Conservation (phyloP, 2,113 vertebrate genomes). For the Trachemys scripta region DNA sequence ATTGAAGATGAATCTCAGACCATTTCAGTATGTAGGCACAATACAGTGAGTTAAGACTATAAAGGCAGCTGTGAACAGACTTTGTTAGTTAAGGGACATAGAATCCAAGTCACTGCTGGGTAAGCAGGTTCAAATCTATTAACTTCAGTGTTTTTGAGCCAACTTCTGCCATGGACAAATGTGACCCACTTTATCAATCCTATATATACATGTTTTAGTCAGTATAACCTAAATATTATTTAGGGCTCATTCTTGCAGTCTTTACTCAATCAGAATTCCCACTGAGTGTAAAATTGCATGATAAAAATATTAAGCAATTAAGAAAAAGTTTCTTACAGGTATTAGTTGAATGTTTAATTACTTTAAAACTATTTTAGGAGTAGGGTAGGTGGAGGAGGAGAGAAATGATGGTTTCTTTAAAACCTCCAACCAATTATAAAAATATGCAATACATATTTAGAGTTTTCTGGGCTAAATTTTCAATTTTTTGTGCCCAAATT, state of each 20-base stretch:
- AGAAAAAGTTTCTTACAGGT: too few relatives aligned
- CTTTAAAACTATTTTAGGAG: not conserved
- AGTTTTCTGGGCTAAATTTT: not conserved
- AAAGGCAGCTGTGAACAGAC: not conserved
- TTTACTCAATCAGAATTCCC: not conserved
- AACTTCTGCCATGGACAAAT: not conserved
- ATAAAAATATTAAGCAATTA: not conserved
- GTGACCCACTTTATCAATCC: not conserved
- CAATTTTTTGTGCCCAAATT: not conserved
- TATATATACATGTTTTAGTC: not conserved
- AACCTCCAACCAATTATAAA: not conserved
- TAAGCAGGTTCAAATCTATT: not conserved
- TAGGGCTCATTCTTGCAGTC: not conserved
- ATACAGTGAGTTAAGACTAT: not conserved
- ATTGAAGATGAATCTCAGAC: not conserved
- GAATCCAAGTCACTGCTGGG: not conserved
- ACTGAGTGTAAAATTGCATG: not conserved
- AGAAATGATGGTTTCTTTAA: not conserved
- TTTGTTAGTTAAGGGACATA: not conserved
- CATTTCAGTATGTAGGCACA: accelerated
- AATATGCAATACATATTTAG: not conserved
- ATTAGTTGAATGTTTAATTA: not conserved
- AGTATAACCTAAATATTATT: not conserved
- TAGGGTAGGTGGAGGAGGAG: not conserved
- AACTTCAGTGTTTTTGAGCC: not conserved